Base-by-base conservation (phyloP, 2,797 vertebrate species). In the Holocentrus rufus region DNA sequence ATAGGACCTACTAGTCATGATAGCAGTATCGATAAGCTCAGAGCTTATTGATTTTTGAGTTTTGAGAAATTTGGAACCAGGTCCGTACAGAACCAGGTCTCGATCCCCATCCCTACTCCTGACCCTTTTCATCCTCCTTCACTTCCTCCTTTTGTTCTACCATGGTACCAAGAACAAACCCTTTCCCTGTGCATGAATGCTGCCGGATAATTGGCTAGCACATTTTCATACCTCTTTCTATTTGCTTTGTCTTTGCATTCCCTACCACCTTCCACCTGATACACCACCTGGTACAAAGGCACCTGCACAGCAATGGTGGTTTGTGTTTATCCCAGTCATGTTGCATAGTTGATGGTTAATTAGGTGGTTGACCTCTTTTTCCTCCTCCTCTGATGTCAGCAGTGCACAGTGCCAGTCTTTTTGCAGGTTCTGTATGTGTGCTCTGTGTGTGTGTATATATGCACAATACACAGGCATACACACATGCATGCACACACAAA, bases 271-370 rank as follows among this genome's bases (percentile, higher is more conserved):
- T 66, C 53, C 46, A 74, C 74, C 55, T 77, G 27, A 54, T 23
- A 27, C 25, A 27, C 25, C 25, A 27, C 25, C 25, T 27, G 59
- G 23, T 79, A 36, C 7, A 13, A 30, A 79, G 47, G 56, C 56
- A 69, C n/a, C 63, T 61, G 25, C 1, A 44, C 65, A 68, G 59
- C 14, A 0, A n/a, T 8, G 25, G 0, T 22, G 20, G 30, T 66
- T 68, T 72, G 15, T 81, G 65, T 82, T 83, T 86, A 74, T 79
- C 63, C 74, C 56, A 60, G 77, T 69, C 57, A 49, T 54, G 66
- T 76, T 79, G 57, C 77, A 82, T 89, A 30, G 27, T 55, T 82
- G 74, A 86, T 72, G 67, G 81, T 83, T 91, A 87, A 90, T 93
- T 90, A 85, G 76, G 74, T 42, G 13, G 25, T 73, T 73, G 63